Percentiles rank a stretch among this genome's conserved stretches.
Conservation (phyloP, 2,113 vertebrate genomes). For the Pangasianodon gigas region DNA sequence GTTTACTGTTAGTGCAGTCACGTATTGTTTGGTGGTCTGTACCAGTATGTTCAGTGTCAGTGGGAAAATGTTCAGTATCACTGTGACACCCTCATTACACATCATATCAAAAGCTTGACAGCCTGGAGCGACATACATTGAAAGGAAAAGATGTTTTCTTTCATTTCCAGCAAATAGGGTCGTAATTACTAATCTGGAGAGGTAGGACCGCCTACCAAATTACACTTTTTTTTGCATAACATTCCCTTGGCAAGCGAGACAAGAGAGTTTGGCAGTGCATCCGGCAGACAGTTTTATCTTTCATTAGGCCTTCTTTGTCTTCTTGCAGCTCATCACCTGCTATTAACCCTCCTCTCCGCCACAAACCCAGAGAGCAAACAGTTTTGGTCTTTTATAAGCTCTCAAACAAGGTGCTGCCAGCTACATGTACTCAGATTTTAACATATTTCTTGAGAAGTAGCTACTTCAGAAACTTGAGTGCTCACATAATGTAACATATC, state of each 20-base stretch:
- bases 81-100: neutral
- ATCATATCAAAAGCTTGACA: conserved; percentile 27
- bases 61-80: neutral
- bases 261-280: conserved; percentile 51
- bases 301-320: conserved; percentile 59
- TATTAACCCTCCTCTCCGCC: conserved; percentile 55
- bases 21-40: neutral
- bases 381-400: conserved; percentile 28
- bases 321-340: conserved; percentile 47
- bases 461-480: conserved; percentile 21
- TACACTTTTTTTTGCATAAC: conserved; percentile 58
- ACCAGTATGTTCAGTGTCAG: neutral
- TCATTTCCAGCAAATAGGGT: conserved; percentile 47
- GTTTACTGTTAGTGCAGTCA: neutral
- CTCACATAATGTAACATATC: conserved; percentile 19
- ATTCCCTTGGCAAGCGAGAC: conserved; percentile 58
- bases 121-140: neutral
- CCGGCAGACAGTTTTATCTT: conserved; percentile 62
- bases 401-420: conserved; percentile 14
- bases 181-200: conserved; percentile 64
- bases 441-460: conserved; percentile 39
- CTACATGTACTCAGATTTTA: conserved; percentile 35
- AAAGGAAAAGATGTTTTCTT: conserved; percentile 24
- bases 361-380: conserved; percentile 10
- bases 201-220: conserved; percentile 64